Evolutionary conservation across 2,888 invertebrate species (phyloP).

Genomic region (Spicauda simplicius): DNA sequence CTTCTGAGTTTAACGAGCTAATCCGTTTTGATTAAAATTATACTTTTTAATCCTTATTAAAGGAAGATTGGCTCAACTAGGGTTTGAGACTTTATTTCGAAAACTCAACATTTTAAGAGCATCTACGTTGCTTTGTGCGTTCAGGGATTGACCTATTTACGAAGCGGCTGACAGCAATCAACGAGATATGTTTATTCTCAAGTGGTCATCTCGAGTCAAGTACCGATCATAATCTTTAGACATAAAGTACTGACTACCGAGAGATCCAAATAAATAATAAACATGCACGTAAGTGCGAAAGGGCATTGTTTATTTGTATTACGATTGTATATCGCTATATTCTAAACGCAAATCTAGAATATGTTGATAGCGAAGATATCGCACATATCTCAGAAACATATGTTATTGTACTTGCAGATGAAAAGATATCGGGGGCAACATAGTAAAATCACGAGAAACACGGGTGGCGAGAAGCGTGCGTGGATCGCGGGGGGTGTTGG

Average conservation of each 20-base stretch:
- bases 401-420: constrained; percentile 10
- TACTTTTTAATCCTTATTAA: background rate
- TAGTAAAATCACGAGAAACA: constrained; percentile 38
- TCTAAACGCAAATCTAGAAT: background rate
- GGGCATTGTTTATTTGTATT: constrained; percentile 12
- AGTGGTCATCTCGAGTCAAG: constrained; percentile 23
- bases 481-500: constrained; percentile 52
- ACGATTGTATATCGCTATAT: background rate
- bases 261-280: constrained; percentile 4
- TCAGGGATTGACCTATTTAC: constrained; percentile 31
- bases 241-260: constrained; percentile 2
- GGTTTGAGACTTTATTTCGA: background rate
- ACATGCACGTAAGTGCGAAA: background rate
- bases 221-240: constrained; percentile 20
- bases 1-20: constrained; percentile 35
- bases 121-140: background rate
- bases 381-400: background rate
- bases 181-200: constrained; percentile 24
- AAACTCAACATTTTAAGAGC: background rate
- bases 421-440: constrained; percentile 45
- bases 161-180: constrained; percentile 26
- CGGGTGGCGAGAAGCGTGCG: constrained; percentile 47
- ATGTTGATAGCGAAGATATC: background rate
- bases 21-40: background rate
- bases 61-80: background rate